These are phyloP conservation scores for Gopherus flavomarginatus DNA, from an alignment of 2,113 vertebrate genomes.

Conservation along the genomic window DNA sequence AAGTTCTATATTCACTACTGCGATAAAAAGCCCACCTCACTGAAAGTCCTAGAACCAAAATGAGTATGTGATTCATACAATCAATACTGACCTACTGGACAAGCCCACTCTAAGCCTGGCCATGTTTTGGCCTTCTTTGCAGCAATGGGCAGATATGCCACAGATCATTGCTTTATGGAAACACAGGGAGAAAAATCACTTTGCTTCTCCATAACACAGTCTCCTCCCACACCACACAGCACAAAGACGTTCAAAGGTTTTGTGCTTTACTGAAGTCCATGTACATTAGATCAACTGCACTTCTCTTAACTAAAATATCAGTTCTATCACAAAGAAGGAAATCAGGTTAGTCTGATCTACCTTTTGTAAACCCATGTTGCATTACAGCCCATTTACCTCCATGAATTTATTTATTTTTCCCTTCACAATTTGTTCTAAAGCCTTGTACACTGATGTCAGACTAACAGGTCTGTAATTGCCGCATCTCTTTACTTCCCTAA, in stretches of 20 bases:
- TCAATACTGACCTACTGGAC: not conserved
- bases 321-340: not conserved
- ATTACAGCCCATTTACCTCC: not conserved
- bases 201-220: rapidly evolving
- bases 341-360: not conserved
- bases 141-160: not conserved
- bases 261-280: rapidly evolving
- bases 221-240: rapidly evolving
- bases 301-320: not conserved
- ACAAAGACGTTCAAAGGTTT: not conserved
- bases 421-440: not conserved
- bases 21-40: not conserved
- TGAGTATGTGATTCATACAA: not conserved
- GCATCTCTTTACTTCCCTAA: not conserved
- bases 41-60: not conserved
- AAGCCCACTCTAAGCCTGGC: not conserved
- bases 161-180: rapidly evolving
- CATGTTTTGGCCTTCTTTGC: rapidly evolving
- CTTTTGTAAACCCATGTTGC: not conserved
- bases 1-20: not conserved
- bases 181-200: rapidly evolving
- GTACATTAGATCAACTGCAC: not conserved
- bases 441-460: not conserved
- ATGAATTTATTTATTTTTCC: not conserved
- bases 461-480: not conserved